Evolutionary conservation across 2,113 vertebrate genomes (phyloP).

Genomic region (Sceloporus tristichus): DNA sequence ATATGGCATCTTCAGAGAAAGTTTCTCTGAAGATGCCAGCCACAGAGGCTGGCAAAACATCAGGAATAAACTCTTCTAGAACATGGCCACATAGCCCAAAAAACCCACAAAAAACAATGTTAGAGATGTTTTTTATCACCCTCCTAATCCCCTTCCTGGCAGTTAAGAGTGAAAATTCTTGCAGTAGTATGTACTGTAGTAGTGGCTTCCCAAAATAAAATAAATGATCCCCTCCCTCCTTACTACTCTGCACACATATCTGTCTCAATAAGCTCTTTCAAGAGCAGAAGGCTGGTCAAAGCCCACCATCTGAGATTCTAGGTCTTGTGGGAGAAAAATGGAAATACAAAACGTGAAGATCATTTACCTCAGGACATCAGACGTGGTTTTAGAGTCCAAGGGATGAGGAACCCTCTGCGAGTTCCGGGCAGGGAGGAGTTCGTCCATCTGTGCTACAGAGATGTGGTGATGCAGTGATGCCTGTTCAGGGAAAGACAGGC

Average conservation of each 20-base stretch:
- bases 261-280: background rate
- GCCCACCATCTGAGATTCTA: background rate
- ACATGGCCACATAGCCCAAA: too few relatives aligned
- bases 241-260: background rate
- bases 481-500: conserved; percentile 70
- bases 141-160: background rate
- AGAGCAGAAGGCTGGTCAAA: background rate
- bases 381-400: conserved; percentile 98
- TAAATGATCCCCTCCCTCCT: background rate
- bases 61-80: too few relatives aligned
- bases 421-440: conserved; percentile 89
- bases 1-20: too few relatives aligned
- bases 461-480: conserved; percentile 97
- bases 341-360: background rate
- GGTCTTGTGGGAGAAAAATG: too few relatives aligned
- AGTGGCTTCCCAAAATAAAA: background rate
- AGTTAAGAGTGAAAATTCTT: background rate
- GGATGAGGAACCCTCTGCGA: conserved; percentile 92
- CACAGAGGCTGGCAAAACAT: too few relatives aligned
- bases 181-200: background rate
- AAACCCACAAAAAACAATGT: too few relatives aligned
- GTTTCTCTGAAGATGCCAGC: too few relatives aligned
- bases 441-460: conserved; percentile 93
- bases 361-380: conserved; percentile 95
- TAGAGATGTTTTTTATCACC: background rate